Evolutionary conservation across 2,113 vertebrate genomes (phyloP).

Genomic region (Pterophyllum scalare): DNA sequence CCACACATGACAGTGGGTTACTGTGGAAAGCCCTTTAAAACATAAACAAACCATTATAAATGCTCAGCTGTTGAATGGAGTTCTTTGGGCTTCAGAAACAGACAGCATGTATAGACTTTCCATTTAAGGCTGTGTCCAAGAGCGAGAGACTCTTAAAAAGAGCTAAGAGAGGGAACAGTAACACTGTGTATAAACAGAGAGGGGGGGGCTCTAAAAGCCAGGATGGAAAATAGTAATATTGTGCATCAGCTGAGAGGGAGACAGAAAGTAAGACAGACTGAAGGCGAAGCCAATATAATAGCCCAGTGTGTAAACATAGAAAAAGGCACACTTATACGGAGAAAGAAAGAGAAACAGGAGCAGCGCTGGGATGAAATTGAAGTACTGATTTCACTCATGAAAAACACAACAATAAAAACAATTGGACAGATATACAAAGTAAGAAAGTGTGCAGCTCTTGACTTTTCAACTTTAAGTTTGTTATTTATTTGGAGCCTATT

Average conservation of each 20-base stretch:
- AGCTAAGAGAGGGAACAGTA: conserved; percentile 70
- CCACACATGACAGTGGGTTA: conserved; percentile 66
- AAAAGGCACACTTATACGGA: neutral
- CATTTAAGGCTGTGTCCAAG: conserved; percentile 72
- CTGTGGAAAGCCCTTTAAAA: conserved; percentile 73
- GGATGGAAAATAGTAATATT: conserved; percentile 57
- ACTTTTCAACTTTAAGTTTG: neutral
- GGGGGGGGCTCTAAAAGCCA: conserved; percentile 34
- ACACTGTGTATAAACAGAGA: conserved; percentile 69
- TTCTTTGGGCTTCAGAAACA: conserved; percentile 62
- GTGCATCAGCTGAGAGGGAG: conserved; percentile 46
- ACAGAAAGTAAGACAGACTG: conserved; percentile 53
- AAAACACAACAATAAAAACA: neutral
- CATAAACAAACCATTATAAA: conserved; percentile 79
- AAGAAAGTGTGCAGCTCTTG: fast-evolving
- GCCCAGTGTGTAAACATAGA: conserved; percentile 26
- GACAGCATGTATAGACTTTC: conserved; percentile 76
- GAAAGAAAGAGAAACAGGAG: conserved; percentile 8
- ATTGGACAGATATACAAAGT: neutral
- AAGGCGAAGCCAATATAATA: conserved; percentile 35
- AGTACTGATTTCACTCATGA: neutral
- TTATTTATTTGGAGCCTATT: neutral
- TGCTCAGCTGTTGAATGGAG: conserved; percentile 72
- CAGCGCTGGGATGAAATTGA: neutral
- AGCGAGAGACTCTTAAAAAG: conserved; percentile 60